Evolutionary conservation across 2,888 invertebrate species (phyloP), one percentile per base, ranked within the genome.

Genomic region (Lacanobia wlatinum): DNA sequence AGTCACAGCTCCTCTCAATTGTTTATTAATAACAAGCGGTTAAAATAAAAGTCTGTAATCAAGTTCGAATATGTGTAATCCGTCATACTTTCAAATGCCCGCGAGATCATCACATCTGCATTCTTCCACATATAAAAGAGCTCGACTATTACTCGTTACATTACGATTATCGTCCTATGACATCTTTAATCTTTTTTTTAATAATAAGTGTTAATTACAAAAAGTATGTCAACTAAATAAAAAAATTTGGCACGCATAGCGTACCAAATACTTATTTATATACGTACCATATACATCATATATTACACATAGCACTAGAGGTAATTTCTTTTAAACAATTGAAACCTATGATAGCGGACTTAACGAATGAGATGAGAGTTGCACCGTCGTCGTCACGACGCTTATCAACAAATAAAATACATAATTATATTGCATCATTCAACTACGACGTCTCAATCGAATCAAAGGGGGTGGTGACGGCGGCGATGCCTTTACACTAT

Each of bases 31-130:
- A 59, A 58, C n/a, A 34, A 60, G 23, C 59, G 59, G 59, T 40
- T 58, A 65, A 69, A 91, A 90, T 89, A 84, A 93, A 93, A 93
- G 86, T 69, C 84, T 76, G 53, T 5, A 6, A 60, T 66, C 90
- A 92, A 92, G 94, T 96, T 95, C 94, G 94, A 95, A 95, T 96
- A 94, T 93, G 94, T 96, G 94, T 96, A 94, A 90, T 93, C 92
- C 92, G 90, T 88, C 89, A 89, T 87, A 88, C 81, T 91, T 89
- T 90, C 92, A 94, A 94, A 95, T 94, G 94, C 94, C 94, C 91
- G 92, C 93, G 95, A 95, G 95, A 94, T 94, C 94, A 93, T 90
- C 90, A 92, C 94, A 90, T 90, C 89, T 91, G 93, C 94, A 94
- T 94, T 94, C 93, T 87, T 93, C 93, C 94, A 94, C 95, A 94